Conservation (phyloP, 2,888 invertebrate species). For the Drosophila nigricruria region DNA sequence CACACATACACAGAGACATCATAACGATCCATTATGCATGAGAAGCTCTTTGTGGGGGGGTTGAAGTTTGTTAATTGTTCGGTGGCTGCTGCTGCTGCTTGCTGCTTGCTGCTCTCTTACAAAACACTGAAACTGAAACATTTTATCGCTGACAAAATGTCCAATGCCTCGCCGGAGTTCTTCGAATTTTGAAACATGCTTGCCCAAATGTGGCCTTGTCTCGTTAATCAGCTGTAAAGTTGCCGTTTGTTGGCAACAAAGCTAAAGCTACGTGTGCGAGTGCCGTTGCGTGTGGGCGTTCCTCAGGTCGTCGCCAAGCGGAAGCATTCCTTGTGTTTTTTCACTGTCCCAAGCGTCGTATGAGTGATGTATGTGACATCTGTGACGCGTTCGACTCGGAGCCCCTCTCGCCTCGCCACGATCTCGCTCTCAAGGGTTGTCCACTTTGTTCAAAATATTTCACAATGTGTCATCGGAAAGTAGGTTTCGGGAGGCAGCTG, state of each 20-base stretch:
- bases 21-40: slow-evolving; percentile 41
- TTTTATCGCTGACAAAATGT: slow-evolving; percentile 52
- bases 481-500: slow-evolving; percentile 34
- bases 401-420: not conserved
- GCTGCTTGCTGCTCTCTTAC: slow-evolving; percentile 18
- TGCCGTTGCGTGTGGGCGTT: slow-evolving; percentile 38
- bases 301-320: slow-evolving; percentile 34
- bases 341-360: slow-evolving; percentile 56
- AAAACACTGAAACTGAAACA: slow-evolving; percentile 29
- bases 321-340: slow-evolving; percentile 44
- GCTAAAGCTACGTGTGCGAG: slow-evolving; percentile 8
- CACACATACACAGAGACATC: slow-evolving; percentile 11
- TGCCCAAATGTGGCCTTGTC: slow-evolving; percentile 65
- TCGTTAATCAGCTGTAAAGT: slow-evolving; percentile 57
- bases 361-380: slow-evolving; percentile 68
- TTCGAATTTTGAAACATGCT: slow-evolving; percentile 59
- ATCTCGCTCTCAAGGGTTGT: slow-evolving; percentile 54
- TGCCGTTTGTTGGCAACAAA: slow-evolving; percentile 29
- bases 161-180: slow-evolving; percentile 29
- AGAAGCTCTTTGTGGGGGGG: slow-evolving; percentile 23
- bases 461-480: slow-evolving; percentile 58
- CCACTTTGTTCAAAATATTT: slow-evolving; percentile 61
- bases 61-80: slow-evolving; percentile 41
- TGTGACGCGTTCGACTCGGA: slow-evolving; percentile 29
- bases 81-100: slow-evolving; percentile 16